Evolutionary conservation across 64 coral and sea anemone species (phyloP).

Genomic region (Porites lutea): DNA sequence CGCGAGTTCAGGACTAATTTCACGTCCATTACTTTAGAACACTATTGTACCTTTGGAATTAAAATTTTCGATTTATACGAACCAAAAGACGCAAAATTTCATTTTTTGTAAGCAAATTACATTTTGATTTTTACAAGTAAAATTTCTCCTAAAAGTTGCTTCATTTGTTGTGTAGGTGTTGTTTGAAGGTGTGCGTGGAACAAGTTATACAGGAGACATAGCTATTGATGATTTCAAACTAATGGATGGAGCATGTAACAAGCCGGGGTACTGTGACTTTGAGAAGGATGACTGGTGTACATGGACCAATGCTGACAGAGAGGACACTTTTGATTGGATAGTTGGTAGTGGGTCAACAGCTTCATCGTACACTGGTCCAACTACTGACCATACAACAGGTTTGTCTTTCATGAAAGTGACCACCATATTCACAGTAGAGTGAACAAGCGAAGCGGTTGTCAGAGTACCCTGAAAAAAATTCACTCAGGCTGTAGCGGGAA

Average conservation of each 20-base stretch:
- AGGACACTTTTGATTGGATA: constrained; percentile 94
- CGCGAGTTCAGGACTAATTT: too few species aligned
- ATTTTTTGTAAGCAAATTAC: too few species aligned
- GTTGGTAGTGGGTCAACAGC: constrained; percentile 80
- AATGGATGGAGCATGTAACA: constrained; percentile 73
- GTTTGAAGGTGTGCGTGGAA: constrained; percentile 91
- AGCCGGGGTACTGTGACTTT: constrained; percentile 83
- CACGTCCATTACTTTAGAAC: too few species aligned
- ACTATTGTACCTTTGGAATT: too few species aligned
- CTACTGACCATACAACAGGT: constrained; percentile 87
- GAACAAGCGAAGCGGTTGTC: too few species aligned
- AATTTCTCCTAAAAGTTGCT: background rate
- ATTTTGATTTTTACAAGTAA: background rate
- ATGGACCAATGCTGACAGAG: constrained; percentile 84
- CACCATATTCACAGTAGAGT: too few species aligned
- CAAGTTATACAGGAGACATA: constrained; percentile 83
- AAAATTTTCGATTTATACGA: too few species aligned
- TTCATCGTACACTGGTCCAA: constrained; percentile 77
- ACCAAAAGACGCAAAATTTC: too few species aligned
- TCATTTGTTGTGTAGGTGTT: constrained; percentile 50
- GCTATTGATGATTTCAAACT: constrained; percentile 93
- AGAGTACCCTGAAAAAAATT: too few species aligned
- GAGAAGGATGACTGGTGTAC: constrained; percentile 86
- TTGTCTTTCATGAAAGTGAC: background rate
- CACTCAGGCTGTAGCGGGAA: too few species aligned